Conservation (phyloP, 2,113 vertebrate genomes). For the Lophura nycthemera region DNA sequence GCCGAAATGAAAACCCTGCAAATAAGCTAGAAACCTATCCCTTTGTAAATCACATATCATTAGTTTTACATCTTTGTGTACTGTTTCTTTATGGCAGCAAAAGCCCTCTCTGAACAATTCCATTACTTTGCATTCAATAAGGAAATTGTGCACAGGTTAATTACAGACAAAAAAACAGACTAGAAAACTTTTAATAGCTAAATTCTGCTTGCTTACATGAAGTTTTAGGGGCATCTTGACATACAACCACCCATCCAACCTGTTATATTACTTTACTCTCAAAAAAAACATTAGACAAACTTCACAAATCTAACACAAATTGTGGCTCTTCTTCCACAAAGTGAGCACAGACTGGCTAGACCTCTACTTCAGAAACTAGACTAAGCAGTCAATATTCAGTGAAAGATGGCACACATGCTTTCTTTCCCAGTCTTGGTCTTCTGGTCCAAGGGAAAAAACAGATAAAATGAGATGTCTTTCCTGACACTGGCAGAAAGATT, state of each 20-base stretch:
- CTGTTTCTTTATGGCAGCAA: neutral
- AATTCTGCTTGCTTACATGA: neutral
- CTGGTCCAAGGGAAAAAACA: neutral
- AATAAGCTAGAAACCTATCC: neutral
- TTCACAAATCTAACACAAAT: neutral
- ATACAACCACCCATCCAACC: too few relatives aligned
- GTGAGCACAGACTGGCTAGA: neutral
- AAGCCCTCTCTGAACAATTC: neutral
- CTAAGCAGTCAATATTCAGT: neutral
- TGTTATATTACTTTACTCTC: neutral
- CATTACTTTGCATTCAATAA: neutral
- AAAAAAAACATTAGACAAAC: neutral
- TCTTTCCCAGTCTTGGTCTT: neutral
- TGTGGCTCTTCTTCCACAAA: neutral
- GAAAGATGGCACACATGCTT: neutral
- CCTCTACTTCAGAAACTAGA: neutral
- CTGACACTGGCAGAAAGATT: neutral
- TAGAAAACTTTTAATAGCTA: neutral
- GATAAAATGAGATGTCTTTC: neutral
- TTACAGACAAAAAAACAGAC: neutral
- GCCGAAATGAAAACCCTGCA: neutral
- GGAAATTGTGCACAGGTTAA: neutral
- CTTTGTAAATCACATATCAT: neutral
- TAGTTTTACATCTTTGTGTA: too few relatives aligned
- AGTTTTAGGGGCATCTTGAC: neutral